Evolutionary conservation across 1,140 invertebrate species (phyloP).

Genomic region (Drosophila carrolli): DNA sequence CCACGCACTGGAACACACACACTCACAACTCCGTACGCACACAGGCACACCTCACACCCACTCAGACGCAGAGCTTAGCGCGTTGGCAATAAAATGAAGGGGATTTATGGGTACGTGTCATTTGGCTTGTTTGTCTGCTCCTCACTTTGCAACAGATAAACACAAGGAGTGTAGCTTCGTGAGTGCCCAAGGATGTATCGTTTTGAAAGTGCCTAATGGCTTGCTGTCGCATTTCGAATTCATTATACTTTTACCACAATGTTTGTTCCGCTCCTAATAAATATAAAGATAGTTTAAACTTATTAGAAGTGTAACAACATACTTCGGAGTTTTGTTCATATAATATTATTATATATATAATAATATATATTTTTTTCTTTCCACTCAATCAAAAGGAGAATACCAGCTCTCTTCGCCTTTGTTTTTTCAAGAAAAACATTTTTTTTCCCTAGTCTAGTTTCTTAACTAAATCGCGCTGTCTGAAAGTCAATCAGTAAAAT

Average conservation of each 20-base stretch:
- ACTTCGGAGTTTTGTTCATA: no score
- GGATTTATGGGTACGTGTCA: constrained; percentile 80
- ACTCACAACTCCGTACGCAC: constrained; percentile 4
- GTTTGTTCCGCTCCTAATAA: no score
- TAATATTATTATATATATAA: no score
- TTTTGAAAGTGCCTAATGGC: constrained; percentile 10
- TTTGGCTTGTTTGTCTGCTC: constrained; percentile 69
- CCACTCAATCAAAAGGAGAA: no score
- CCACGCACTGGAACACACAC: constrained; percentile 10
- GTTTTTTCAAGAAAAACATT: not conserved
- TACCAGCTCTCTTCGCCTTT: not conserved
- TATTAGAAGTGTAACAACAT: no score
- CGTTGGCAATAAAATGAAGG: constrained; percentile 66
- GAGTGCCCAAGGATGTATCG: constrained; percentile 13
- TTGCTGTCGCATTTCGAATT: not conserved
- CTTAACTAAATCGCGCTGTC: not conserved
- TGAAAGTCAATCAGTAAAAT: constrained; percentile 62
- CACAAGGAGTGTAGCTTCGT: constrained; percentile 4
- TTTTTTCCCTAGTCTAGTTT: not conserved
- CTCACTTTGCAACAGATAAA: constrained; percentile 41
- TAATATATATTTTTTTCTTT: no score
- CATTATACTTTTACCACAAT: no score
- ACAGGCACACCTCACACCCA: constrained; percentile 12
- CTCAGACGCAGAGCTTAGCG: constrained; percentile 50
- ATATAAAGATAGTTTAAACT: no score